Base-by-base conservation (phyloP, 2,888 invertebrate species). In the Acheta domesticus region DNA sequence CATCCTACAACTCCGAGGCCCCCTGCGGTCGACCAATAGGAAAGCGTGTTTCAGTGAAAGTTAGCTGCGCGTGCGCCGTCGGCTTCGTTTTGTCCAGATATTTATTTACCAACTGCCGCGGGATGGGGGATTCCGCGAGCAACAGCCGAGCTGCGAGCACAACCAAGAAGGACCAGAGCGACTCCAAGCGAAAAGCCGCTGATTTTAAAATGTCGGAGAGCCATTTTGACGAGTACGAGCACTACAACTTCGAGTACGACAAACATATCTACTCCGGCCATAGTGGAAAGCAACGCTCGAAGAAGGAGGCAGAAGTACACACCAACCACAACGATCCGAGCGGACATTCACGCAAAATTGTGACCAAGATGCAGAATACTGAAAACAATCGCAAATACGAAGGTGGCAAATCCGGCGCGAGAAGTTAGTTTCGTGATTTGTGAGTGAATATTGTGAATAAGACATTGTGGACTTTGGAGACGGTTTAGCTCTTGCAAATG, bases 171-270 rank as follows among this genome's bases (percentile, higher is more conserved):
- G 36, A 36, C 36, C n/a, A 14, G n/a, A 62, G 62, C n/a, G 62
- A 62, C 62, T 14, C 62, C 14, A 62, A n/a, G n/a, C 62, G 62
- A 19, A 62, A 62, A 62, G 49, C 49, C n/a, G 48, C n/a, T 78
- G 36, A 20, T 74, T n/a, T 77, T 50, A 80, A 81, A 86, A 95
- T 95, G 95, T 94, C 95, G 85, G 94, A 94, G 88, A 89, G 90
- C 84, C 92, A 94, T 89, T 93, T 93, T 87, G 96, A 97, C 89
- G 93, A 96, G 86, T 96, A 96, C 91, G 97, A 97, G 86, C 94
- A 96, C 86, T 97, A 95, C 90, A 97, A 97, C 88, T 97, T 93
- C 88, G 96, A 96, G 84, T 93, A 94, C 89, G 97, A 96, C 87
- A 97, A 97, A 88, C 93, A 94, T 86, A 92, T 96, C 82, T 93